Evolutionary conservation across 2,888 invertebrate species (phyloP), one percentile per base, ranked within the genome.

Genomic region (Drosophila flavopinicola): DNA sequence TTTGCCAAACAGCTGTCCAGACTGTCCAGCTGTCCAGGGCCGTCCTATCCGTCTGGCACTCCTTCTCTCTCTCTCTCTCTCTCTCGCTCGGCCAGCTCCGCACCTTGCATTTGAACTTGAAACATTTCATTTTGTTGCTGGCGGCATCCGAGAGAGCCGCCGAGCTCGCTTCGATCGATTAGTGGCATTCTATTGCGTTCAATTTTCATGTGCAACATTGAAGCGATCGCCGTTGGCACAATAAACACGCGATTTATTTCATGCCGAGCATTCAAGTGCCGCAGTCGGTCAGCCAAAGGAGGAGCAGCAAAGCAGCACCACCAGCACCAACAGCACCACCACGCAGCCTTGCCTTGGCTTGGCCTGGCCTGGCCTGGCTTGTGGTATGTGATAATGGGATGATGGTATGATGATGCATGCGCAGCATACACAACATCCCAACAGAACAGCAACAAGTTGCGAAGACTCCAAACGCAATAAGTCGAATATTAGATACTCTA

Each of bases 321-420:
- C 4, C 35, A 33, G n/a, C 51, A 56, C 17, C 60, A 39, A 20
- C 47, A 68, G 7, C 53, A 52, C 35, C 66, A 59, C 39, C 45
- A 45, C 60, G 48, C 65, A 57, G 60, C 56, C 52, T 69, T 48
- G 13, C 45, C 44, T 33, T 49, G 41, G 39, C 54, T 48, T 32
- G 20, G 27, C 42, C 35, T 37, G 29, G n/a, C n/a, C n/a, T 48
- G 56, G 32, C 80, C 75, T 48, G 74, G 58, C 64, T 65, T 76
- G 74, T 80, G 87, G 88, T 86, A 88, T 86, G 85, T 86, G 88
- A 86, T 88, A 85, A 85, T 85, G 88, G 85, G 85, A 88, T 85
- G 85, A 85, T 85, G 88, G 85, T 80, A 88, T 86, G 86, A 88
- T 88, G 88, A 87, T 87, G 87, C 86, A 87, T 85, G 87, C 73